Evolutionary conservation across 2,888 invertebrate species (phyloP).

Genomic region (Drepanosiphum platanoidis): DNA sequence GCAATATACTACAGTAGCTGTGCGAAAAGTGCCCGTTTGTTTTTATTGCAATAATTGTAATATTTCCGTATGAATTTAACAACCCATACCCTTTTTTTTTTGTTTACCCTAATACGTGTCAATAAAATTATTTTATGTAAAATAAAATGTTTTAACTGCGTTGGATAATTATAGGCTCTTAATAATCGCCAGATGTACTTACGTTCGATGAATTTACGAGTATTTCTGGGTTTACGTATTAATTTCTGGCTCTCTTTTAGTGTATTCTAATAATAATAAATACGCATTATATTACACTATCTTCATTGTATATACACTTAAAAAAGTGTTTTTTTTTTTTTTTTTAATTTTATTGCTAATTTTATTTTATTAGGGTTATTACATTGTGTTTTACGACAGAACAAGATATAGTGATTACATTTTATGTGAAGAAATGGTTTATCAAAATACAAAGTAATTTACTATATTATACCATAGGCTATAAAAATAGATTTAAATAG

Average conservation of each 20-base stretch:
- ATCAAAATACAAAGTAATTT: conserved; percentile 24
- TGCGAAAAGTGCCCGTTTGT: neutral
- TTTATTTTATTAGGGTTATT: conserved; percentile 16
- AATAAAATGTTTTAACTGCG: neutral
- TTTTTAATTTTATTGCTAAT: conserved; percentile 9
- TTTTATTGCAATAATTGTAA: neutral
- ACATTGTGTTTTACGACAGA: neutral
- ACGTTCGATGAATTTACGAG: neutral
- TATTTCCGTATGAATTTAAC: neutral
- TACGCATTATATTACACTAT: neutral
- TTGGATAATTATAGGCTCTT: neutral
- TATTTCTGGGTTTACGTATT: neutral
- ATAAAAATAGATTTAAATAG: conserved; percentile 15
- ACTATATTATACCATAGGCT: neutral
- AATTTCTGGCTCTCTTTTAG: neutral
- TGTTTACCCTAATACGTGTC: neutral
- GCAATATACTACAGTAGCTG: neutral
- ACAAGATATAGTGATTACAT: neutral
- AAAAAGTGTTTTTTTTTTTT: neutral
- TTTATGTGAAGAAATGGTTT: conserved; percentile 19
- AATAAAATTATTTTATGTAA: neutral
- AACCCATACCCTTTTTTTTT: neutral
- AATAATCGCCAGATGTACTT: neutral
- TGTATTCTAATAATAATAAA: neutral
- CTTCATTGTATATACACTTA: neutral